phyloP scores from a whole-genome alignment of 2,113 vertebrate species.

The Elaphurus davidianus region DNA sequence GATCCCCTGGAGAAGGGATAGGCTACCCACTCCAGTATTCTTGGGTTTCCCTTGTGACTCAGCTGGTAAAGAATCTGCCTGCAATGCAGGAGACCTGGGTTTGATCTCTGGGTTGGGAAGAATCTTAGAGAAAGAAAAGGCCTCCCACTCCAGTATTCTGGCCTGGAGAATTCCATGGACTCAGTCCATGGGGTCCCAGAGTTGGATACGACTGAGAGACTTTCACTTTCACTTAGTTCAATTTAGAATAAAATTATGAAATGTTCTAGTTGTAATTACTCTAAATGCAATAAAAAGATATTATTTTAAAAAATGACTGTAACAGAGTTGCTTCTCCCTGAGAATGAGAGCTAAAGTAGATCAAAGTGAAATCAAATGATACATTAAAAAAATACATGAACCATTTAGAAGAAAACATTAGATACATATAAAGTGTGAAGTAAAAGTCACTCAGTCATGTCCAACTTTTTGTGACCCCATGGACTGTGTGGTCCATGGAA shows the following conservation, averaged over 20 bases:
- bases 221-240: background rate
- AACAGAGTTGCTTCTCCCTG: background rate
- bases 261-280: background rate
- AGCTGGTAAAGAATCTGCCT: background rate
- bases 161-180: background rate
- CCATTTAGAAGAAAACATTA: background rate
- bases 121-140: background rate
- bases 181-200: background rate
- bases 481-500: background rate
- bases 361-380: conserved; percentile 14
- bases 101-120: background rate
- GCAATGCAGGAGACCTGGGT: background rate
- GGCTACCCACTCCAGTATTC: background rate
- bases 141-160: background rate
- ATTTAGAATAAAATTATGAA: conserved; percentile 23
- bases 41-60: background rate
- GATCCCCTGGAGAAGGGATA: background rate
- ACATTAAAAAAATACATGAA: background rate
- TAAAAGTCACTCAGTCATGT: background rate
- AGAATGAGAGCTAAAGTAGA: conserved; percentile 1
- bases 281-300: background rate
- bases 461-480: background rate
- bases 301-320: background rate
- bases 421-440: background rate
- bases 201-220: background rate